phyloP scores from a whole-genome alignment of 2,113 vertebrate genomes.

The Telmatochromis brichardi region DNA sequence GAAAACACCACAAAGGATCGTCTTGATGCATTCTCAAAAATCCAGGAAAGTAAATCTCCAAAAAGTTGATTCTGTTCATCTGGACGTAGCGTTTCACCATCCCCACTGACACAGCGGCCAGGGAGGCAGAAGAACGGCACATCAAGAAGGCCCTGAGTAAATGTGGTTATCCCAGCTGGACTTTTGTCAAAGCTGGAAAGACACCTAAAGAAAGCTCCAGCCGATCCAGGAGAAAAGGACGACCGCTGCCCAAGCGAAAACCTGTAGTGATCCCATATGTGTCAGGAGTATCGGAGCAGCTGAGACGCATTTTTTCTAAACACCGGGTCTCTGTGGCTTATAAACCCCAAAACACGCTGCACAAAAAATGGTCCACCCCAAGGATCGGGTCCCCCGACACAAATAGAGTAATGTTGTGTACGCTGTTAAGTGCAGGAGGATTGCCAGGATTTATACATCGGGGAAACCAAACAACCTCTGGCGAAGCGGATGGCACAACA shows the following conservation, averaged over 20 bases:
- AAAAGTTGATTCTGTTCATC: background rate
- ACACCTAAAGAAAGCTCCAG: background rate
- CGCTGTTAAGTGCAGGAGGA: background rate
- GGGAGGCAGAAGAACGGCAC: background rate
- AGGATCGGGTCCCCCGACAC: background rate
- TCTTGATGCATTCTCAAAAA: background rate
- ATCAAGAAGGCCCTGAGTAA: background rate
- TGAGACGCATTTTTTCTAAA: background rate
- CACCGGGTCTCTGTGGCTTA: background rate
- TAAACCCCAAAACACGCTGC: background rate
- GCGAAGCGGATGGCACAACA: no score
- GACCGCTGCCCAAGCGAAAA: accelerated
- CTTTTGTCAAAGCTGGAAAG: background rate
- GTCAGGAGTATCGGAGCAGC: background rate
- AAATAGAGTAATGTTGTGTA: background rate
- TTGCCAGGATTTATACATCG: no score
- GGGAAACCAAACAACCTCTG: no score
- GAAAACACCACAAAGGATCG: background rate
- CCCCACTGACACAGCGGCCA: background rate
- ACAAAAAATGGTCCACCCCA: background rate
- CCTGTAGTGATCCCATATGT: background rate
- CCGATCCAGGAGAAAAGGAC: background rate
- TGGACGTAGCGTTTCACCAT: background rate
- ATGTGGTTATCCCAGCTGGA: background rate
- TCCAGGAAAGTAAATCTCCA: background rate